A percentile compares a stretch with the other conserved stretches of the same genome.
phyloP scores from a whole-genome alignment of 2,113 vertebrate genomes.

The Puntigrus tetrazona region DNA sequence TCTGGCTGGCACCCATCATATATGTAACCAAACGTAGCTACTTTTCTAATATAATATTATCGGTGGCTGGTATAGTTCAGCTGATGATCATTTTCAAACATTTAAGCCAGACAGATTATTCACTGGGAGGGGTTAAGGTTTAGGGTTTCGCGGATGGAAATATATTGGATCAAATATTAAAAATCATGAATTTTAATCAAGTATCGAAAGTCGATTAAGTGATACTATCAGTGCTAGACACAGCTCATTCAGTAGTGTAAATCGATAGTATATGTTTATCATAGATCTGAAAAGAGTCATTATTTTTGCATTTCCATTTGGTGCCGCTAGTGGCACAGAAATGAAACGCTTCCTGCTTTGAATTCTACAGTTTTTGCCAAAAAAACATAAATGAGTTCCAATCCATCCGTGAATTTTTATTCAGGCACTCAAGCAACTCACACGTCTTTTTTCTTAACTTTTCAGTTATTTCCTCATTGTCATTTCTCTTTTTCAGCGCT shows the following conservation, averaged over 20 bases:
- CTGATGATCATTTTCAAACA: too few species aligned
- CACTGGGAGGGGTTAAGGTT: background rate
- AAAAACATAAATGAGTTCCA: slow-evolving; percentile 1
- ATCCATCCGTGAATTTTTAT: background rate
- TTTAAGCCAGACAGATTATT: too few species aligned
- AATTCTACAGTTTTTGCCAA: slow-evolving; percentile 13
- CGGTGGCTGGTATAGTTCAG: background rate
- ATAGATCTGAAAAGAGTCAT: background rate
- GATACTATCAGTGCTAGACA: too few species aligned
- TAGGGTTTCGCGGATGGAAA: too few species aligned
- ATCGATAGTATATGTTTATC: background rate
- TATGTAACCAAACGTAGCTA: background rate
- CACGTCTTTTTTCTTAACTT: slow-evolving; percentile 14
- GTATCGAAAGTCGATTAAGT: background rate
- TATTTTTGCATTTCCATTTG: background rate
- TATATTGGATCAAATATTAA: too few species aligned
- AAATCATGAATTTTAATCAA: too few species aligned
- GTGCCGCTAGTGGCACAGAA: background rate
- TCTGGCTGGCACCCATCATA: background rate
- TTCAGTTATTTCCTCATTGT: slow-evolving; percentile 11
- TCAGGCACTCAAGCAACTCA: background rate
- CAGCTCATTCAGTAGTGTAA: background rate
- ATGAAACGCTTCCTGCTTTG: background rate
- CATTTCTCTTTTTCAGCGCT: slow-evolving; percentile 78
- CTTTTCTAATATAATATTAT: background rate